Conservation (phyloP, 2,797 vertebrate genomes). For the Sebastes steindachneri region DNA sequence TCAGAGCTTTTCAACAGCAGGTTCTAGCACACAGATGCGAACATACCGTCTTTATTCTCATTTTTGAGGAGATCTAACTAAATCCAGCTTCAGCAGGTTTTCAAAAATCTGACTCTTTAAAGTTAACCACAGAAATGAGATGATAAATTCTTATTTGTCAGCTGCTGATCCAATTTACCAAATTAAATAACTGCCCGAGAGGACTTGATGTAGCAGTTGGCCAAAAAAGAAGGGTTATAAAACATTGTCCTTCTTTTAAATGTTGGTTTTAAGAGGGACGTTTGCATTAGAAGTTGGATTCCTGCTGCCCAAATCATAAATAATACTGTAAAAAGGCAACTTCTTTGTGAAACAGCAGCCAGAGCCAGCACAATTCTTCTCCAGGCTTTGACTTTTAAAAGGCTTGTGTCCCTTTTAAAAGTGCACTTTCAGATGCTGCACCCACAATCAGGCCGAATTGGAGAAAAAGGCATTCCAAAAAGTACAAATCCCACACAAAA, state of each 20-base stretch:
- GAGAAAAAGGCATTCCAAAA: conserved; percentile 71
- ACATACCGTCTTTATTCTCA: conserved; percentile 4
- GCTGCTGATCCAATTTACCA: conserved; percentile 47
- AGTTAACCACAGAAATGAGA: conserved; percentile 32
- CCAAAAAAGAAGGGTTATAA: conserved; percentile 42
- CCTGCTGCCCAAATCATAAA: conserved; percentile 58
- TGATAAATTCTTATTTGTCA: conserved; percentile 59
- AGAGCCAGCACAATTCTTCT: conserved; percentile 31
- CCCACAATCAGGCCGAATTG: conserved; percentile 72
- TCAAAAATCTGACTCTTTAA: conserved; percentile 17
- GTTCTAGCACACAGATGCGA: conserved; percentile 28
- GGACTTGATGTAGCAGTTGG: conserved; percentile 38
- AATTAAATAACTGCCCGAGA: conserved; percentile 54
- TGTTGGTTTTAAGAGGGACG: conserved; percentile 65
- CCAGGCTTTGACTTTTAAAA: conserved; percentile 58
- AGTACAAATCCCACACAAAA: conserved; percentile 80
- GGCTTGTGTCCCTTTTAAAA: conserved; percentile 54
- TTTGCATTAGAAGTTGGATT: conserved; percentile 63
- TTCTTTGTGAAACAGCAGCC: conserved; percentile 34
- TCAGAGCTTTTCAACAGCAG: conserved; percentile 14
- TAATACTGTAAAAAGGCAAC: conserved; percentile 52
- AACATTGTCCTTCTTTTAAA: conserved; percentile 63
- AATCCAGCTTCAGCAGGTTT: conserved; percentile 26
- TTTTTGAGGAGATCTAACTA: conserved; percentile 11
- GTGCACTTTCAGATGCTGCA: conserved; percentile 60